Evolutionary conservation across 2,888 invertebrate genomes (phyloP).

Genomic region (Cybosia mesomella): DNA sequence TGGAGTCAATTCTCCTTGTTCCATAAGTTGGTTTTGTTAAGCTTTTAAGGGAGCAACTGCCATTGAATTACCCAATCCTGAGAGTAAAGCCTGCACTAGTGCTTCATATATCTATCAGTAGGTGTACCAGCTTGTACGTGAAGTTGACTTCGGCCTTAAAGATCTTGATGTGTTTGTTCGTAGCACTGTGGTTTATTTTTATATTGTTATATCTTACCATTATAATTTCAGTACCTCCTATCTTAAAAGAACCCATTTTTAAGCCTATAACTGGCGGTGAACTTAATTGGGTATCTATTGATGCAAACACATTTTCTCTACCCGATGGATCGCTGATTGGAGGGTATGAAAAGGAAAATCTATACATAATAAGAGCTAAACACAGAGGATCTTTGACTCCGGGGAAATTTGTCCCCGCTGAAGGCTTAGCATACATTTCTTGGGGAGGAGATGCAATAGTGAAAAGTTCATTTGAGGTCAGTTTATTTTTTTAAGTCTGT

Average conservation of each 20-base stretch:
- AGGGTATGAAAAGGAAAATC: conserved; percentile 88
- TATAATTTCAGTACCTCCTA: conserved; percentile 57
- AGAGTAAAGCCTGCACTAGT: no score
- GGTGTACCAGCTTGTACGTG: no score
- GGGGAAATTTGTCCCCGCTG: conserved; percentile 91
- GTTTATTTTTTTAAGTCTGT: background rate
- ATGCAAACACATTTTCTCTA: conserved; percentile 80
- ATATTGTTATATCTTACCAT: background rate
- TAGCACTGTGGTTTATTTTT: background rate
- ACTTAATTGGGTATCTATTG: conserved; percentile 88
- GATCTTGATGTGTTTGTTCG: no score
- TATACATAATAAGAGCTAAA: conserved; percentile 90
- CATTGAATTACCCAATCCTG: no score
- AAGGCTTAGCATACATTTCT: conserved; percentile 90
- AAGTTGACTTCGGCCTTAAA: no score
- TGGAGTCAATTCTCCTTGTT: no score
- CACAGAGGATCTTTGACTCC: conserved; percentile 92
- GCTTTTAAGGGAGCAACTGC: no score
- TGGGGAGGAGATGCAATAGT: conserved; percentile 92
- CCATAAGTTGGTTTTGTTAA: no score
- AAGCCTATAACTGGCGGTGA: conserved; percentile 71
- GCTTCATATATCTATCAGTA: no score
- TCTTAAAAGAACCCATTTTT: conserved; percentile 43
- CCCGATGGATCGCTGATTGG: conserved; percentile 91
- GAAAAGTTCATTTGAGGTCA: conserved; percentile 90